A percentile compares a stretch with the other conserved stretches of the same genome.
These are phyloP conservation scores for Rutpela maculata DNA, from an alignment of 2,888 invertebrate species.

Conservation along the genomic window DNA sequence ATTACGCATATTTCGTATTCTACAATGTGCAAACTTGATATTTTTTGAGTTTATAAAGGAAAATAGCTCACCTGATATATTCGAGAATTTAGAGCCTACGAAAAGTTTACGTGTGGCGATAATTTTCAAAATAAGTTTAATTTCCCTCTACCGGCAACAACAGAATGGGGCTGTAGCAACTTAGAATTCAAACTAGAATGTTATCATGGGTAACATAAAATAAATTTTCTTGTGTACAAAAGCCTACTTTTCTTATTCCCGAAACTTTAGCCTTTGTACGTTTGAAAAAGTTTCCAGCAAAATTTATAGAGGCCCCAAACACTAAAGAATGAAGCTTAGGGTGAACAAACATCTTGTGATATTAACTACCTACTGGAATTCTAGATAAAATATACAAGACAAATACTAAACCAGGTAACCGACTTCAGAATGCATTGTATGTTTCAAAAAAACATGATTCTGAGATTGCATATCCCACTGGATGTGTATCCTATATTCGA, in stretches of 20 bases:
- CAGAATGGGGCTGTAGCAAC: neutral
- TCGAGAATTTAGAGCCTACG: too few species aligned
- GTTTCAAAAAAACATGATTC: too few species aligned
- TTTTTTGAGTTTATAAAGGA: too few species aligned
- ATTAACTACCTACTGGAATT: neutral
- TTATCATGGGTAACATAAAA: slow-evolving; percentile 3
- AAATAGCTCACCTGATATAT: too few species aligned
- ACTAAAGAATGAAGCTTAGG: neutral
- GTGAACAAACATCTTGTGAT: neutral
- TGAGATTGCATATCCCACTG: too few species aligned
- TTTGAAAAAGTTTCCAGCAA: neutral
- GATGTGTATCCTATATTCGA: too few species aligned
- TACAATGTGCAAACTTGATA: too few species aligned
- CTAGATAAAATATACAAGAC: neutral
- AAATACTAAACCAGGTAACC: too few species aligned
- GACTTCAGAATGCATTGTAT: too few species aligned
- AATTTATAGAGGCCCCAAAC: slow-evolving; percentile 6
- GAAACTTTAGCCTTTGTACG: neutral
- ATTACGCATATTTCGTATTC: too few species aligned
- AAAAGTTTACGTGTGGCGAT: neutral
- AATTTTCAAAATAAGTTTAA: neutral
- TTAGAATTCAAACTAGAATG: neutral
- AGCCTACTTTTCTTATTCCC: neutral
- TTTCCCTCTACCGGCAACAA: neutral
- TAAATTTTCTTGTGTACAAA: neutral